Conservation (phyloP, 2,888 invertebrate species). For the Stenolophus ochropezus region DNA sequence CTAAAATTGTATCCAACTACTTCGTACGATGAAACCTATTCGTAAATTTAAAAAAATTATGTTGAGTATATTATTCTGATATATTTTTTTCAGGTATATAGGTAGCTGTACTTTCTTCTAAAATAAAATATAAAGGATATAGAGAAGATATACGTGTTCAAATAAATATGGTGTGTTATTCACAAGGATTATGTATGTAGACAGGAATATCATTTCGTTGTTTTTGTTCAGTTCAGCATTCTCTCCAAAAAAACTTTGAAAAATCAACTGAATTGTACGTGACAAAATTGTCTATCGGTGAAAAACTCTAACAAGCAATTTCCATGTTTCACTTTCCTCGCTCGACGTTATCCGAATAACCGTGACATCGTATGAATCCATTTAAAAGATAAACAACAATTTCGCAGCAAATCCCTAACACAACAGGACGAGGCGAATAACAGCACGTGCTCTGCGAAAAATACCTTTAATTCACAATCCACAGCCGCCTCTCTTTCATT, state of each 20-base stretch:
- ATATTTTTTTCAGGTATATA: too few relatives aligned
- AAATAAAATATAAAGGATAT: too few relatives aligned
- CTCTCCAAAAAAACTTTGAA: background rate
- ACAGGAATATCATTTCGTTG: background rate
- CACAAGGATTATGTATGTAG: background rate
- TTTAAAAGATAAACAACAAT: constrained; percentile 57
- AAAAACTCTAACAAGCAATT: background rate
- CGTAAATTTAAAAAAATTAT: too few relatives aligned
- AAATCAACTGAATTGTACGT: constrained; percentile 4
- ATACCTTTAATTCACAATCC: constrained; percentile 51
- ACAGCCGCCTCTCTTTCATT: too few relatives aligned
- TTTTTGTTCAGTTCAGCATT: background rate
- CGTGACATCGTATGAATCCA: constrained; percentile 43
- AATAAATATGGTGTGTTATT: background rate
- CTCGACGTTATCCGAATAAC: constrained; percentile 21
- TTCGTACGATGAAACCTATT: too few relatives aligned
- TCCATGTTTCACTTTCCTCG: constrained; percentile 30
- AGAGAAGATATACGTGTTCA: too few relatives aligned
- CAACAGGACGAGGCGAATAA: constrained; percentile 7
- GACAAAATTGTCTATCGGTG: background rate
- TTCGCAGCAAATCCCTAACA: constrained; percentile 45
- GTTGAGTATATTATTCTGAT: too few relatives aligned
- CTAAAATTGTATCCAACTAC: too few relatives aligned
- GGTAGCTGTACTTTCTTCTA: too few relatives aligned
- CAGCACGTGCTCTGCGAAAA: background rate